Evolutionary conservation across 2,888 invertebrate species (phyloP), one percentile per base, ranked within the genome.

Genomic region (Ophion ventricosus): DNA sequence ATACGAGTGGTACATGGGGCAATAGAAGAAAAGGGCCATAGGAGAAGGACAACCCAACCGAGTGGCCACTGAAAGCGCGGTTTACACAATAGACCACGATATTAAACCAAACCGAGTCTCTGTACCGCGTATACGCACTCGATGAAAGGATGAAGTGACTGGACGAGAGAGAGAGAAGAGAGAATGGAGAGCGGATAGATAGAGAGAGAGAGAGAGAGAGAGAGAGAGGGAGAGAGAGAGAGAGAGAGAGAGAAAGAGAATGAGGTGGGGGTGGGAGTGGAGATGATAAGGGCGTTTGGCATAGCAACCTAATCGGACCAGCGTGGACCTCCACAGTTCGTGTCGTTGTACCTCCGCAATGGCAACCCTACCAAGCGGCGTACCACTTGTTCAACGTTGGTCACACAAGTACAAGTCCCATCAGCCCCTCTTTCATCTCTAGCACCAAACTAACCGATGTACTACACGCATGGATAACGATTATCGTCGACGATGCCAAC

Each of bases 51-150:
- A 67, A 67, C 26, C 74, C 73, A 59, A 64, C 40, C 69, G 69
- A 80, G 83, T 84, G 76, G 80, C 77, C 83, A 73, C 63, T 56
- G 40, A 63, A 63, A 84, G 54, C 72, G 57, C 14, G 69, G 77
- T 56, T 73, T 70, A 23, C 74, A 84, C 84, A 84, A 84, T 81
- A 78, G 81, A 54, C 63, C 66, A 54, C 54, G 77, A 80, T 84
- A 84, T 81, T 64, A 78, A 78, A 78, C 84, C 69, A 74, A 79
- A 70, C 74, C 66, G 49, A 61, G 77, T 74, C 70, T 69, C 82
- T 59, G 11, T 35, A 26, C 72, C 49, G 29, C 54, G 40, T 35
- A 29, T 25, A 56, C 23, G 56, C 64, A 70, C 63, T 81, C 81
- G 26, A 56, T 77, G 77, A 64, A 80, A 69, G 66, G 67, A 35